Evolutionary conservation across 2,113 vertebrate species (phyloP), one percentile per base, ranked within the genome.

Genomic region (Seriola rivoliana): DNA sequence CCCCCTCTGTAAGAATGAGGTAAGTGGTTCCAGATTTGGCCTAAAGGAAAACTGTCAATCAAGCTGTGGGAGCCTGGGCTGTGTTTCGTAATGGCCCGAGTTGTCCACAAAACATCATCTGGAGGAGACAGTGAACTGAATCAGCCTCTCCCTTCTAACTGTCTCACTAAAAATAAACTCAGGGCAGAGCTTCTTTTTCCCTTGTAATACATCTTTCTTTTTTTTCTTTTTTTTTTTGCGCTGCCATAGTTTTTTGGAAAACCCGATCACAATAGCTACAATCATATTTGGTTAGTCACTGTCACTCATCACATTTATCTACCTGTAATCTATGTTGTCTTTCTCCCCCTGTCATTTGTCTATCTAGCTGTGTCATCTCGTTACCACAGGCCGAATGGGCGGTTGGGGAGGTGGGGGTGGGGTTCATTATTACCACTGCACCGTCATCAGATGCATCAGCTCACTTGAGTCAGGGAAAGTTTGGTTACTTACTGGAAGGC

Each of bases 21-120:
- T 90, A 92, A 93, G 71, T 90, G 81, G 19, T 87, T 93, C 90
- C 92, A 93, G 90, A 91, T 92, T 89, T 86, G 66, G 87, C 87
- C 88, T 85, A 3, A 88, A 88, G 86, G 80, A 81, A 82, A 88
- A 34, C 70, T 93, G 91, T 91, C 93, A 91, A 73, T 93, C 91
- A 92, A 2, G 0, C 62, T 58, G 82, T 84, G 88, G 84, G 77
- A 93, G 89, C 84, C 66, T 38, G 46, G 67, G 67, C 59, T 46
- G 62, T 8, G 10, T 80, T 83, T 84, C 12, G 8, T 64, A 67
- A 83, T 1, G 44, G 70, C 80, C 68, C 21, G 8, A 2, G 13
- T 59, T 8, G 16, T 59, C 82, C 55, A 29, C 42, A 69, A 57
- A 84, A 71, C 81, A 79, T 75, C 32, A 76, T 71, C 21, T 40